phyloP scores from a whole-genome alignment of 1,140 invertebrate genomes.

The Apis florea region DNA sequence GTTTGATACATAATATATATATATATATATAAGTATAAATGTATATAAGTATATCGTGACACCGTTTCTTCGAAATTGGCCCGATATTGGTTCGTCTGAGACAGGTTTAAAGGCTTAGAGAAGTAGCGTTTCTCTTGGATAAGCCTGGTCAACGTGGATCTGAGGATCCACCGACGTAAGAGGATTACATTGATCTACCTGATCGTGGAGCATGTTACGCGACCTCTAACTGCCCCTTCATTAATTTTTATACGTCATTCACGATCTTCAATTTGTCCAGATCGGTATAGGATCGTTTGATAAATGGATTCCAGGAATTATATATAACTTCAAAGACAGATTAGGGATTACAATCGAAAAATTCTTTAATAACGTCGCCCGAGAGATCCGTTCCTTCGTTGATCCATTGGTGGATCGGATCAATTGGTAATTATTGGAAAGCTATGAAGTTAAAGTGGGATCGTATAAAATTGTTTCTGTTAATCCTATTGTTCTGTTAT shows the following conservation, averaged over 20 bases:
- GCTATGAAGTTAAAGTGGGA: background rate
- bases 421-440: constrained; percentile 10
- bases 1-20: background rate
- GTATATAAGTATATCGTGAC: constrained; percentile 24
- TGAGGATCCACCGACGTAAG: constrained; percentile 54
- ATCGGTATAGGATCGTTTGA: background rate
- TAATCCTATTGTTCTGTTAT: background rate
- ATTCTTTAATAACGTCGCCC: constrained; percentile 15
- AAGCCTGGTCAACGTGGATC: constrained; percentile 56
- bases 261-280: constrained; percentile 46
- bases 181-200: constrained; percentile 59
- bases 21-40: no score
- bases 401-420: background rate
- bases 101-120: constrained; percentile 65
- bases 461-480: background rate
- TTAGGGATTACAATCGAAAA: constrained; percentile 1
- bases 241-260: constrained; percentile 63
- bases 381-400: no score
- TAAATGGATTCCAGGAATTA: constrained; percentile 32
- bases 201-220: constrained; percentile 58
- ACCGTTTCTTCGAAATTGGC: constrained; percentile 63
- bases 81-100: constrained; percentile 61
- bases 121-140: constrained; percentile 40
- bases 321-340: background rate
- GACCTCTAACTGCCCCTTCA: constrained; percentile 50